Base-by-base conservation (phyloP, 1,140 invertebrate species). In the Steinernema khuongi region DNA sequence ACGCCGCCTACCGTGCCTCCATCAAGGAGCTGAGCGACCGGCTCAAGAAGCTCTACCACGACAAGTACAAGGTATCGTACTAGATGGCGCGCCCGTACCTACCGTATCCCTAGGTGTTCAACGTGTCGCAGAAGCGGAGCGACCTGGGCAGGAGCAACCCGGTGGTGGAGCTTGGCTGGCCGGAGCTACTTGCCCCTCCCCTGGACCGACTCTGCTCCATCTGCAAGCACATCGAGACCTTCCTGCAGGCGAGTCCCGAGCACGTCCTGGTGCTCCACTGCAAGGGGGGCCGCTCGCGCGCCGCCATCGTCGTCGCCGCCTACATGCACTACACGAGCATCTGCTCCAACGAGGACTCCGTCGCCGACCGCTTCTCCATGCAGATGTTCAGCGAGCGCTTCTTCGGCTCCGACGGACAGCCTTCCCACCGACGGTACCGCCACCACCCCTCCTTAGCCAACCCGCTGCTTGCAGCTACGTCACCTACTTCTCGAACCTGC, bases 321-420 rank as follows among this genome's bases (percentile, higher is more conserved):
- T 95, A 94, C 87, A 93, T 94, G 91, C 92, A 94, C 87, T 95
- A 95, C 87, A 93, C 91, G 77, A 93, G 91, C 82, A 94, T 95
- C 79, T 94, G 93, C 87, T 91, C 92, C 33, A 89, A 90, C 80
- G 91, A 91, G 66, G 92, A 94, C 86, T 91, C 93, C 85, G 92
- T 92, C 14, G 88, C 94, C 72, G 93, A 95, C 87, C 89, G 92
- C 82, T 94, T 93, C 86, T 92, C 93, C 30, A 95, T 96, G 93
- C 90, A 93, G 81, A 88, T 91, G 79, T 95, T 93, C 86, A 90
- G 93, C 78, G 92, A 94, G 84, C 92, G 94, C 84, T 92, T 92
- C 85, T 89, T 94, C 77, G 90, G 91, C 72, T 88, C 90, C 74
- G 88, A 93, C 77, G 89, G 90, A 70, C 89, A 92, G 75, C 93